Conservation (phyloP, 2,797 vertebrate genomes). For the Etheostoma perlongum region DNA sequence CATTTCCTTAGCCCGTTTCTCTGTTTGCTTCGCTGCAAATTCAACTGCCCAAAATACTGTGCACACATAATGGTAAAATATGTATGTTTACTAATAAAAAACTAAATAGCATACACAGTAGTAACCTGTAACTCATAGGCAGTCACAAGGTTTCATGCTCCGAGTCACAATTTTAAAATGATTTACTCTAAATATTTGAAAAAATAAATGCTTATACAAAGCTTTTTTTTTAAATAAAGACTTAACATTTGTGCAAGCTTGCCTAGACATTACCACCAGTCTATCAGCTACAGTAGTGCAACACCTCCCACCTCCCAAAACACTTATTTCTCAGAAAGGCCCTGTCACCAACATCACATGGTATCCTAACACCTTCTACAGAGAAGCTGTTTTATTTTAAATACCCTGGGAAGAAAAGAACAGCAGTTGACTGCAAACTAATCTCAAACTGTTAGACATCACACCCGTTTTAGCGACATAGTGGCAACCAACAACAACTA, state of each 20-base stretch:
- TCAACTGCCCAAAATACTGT: neutral
- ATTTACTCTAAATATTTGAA: neutral
- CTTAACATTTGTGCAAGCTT: neutral
- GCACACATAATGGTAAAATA: neutral
- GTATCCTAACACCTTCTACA: neutral
- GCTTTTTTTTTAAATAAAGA: too few relatives aligned
- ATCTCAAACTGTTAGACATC: neutral
- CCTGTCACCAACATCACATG: neutral
- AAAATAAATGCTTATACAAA: neutral
- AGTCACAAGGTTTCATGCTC: too few relatives aligned
- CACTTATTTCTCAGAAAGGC: slow-evolving; percentile 28
- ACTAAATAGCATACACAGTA: too few relatives aligned
- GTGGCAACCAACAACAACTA: too few relatives aligned
- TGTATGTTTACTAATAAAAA: neutral
- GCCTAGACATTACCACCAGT: too few relatives aligned
- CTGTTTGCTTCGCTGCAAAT: neutral
- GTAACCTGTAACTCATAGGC: too few relatives aligned
- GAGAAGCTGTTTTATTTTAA: neutral
- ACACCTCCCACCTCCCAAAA: neutral
- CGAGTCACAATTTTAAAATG: too few relatives aligned
- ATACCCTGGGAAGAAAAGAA: neutral
- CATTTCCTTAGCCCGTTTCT: neutral
- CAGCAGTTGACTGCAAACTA: neutral
- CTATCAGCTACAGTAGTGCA: neutral
- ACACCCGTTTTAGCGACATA: neutral